Evolutionary conservation across 2,888 invertebrate genomes (phyloP).

Genomic region (Altica lythri): DNA sequence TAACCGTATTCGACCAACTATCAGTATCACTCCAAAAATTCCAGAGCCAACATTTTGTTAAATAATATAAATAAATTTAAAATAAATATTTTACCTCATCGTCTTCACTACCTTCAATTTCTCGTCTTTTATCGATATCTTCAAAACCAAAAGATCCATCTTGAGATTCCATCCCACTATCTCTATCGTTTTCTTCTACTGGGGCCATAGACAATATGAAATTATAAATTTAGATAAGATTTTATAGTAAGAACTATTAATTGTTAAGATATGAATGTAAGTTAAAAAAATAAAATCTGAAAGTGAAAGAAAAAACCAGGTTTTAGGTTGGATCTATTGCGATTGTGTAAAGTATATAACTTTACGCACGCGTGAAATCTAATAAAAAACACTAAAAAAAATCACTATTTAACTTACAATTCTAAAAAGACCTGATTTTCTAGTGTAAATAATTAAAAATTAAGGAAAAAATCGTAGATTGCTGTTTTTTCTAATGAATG

Average conservation of each 20-base stretch:
- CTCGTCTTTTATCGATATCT: constrained; percentile 51
- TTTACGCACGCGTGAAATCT: background rate
- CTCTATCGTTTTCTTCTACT: constrained; percentile 59
- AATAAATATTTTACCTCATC: constrained; percentile 56
- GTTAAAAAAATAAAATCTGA: no score
- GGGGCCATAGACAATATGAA: constrained; percentile 51
- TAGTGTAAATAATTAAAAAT: no score
- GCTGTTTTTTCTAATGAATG: no score
- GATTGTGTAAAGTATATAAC: background rate
- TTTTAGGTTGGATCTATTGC: background rate
- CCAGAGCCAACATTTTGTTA: no score
- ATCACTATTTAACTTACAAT: no score
- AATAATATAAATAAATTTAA: no score
- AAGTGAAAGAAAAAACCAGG: constrained; percentile 1
- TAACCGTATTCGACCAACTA: no score
- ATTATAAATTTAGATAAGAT: no score
- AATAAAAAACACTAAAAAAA: background rate
- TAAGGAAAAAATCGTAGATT: no score
- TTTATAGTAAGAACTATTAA: background rate
- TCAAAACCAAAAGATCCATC: constrained; percentile 52
- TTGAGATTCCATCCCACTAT: constrained; percentile 63
- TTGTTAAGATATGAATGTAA: background rate
- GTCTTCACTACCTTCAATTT: constrained; percentile 49
- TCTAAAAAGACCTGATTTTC: no score
- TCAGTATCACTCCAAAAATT: no score